Evolutionary conservation across 2,113 vertebrate genomes (phyloP), one percentile per base, ranked within the genome.

Genomic region (Callipepla californica): DNA sequence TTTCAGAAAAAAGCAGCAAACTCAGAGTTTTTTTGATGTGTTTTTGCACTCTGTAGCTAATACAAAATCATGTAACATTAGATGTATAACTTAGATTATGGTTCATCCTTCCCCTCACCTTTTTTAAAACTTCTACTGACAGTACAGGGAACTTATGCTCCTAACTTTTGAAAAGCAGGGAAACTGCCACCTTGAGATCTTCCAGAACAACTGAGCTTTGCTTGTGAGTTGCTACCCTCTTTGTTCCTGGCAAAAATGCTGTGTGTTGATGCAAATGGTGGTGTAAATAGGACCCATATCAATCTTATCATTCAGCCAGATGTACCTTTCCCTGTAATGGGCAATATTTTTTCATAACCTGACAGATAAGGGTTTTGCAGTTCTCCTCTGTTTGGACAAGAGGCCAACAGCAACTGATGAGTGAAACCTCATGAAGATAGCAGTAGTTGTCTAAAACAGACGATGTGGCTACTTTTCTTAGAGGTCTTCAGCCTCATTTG

Each of bases 31-130:
- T 59, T 14, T 23, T 34, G 19, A 47, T 32, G 34, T 66, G 32
- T 36, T 88, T 78, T 70, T 77, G 61, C 82, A 36, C 40, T 76
- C 45, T 74, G 21, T 50, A 42, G 61, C 73, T 66, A 61, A 70
- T 62, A 36, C 9, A 45, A 12, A 78, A 40, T 40, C 26, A 13
- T 65, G 72, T 76, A 21, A 58, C 11, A 16, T 47, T 15, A 51
- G 19, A n/a, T 16, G 22, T 45, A 9, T 23, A 70, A 70, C 10
- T 61, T 55, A 55, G 48, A 76, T 38, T 68, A 32, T 58, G 55
- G 32, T 13, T n/a, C 55, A 20, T 57, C 13, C 51, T 25, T 22
- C 23, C 16, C 36, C 59, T 36, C 36, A 16, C 16, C 11, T 28
- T 18, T 61, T 73, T 88, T 17, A 26, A 40, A 50, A 23, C 20